Percentiles rank a stretch among this genome's conserved stretches.
Evolutionary conservation across 2,888 invertebrate genomes (phyloP).

Genomic region (Macroteleia sp.): DNA sequence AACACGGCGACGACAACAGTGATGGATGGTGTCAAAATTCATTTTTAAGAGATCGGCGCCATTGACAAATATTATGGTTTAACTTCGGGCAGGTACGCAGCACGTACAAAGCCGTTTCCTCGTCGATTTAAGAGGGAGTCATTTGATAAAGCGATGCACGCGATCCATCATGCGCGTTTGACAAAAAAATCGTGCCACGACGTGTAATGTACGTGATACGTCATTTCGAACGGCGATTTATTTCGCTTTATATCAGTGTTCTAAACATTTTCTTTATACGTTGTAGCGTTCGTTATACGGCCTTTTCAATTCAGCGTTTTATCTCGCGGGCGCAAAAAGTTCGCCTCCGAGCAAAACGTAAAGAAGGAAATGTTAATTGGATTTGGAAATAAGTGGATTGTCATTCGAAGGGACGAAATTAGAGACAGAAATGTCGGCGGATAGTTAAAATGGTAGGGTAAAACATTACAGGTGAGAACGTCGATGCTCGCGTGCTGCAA

Average conservation of each 20-base stretch:
- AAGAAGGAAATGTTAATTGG: slow-evolving; percentile 31
- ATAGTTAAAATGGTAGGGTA: slow-evolving; percentile 66
- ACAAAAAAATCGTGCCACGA: slow-evolving; percentile 60
- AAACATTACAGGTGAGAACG: slow-evolving; percentile 83
- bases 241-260: slow-evolving; percentile 44
- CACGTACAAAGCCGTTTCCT: slow-evolving; percentile 52
- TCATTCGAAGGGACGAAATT: slow-evolving; percentile 44
- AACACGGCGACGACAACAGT: slow-evolving; percentile 53
- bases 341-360: neutral
- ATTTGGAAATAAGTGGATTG: slow-evolving; percentile 24
- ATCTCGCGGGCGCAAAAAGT: neutral
- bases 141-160: slow-evolving; percentile 72
- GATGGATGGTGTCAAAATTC: slow-evolving; percentile 61
- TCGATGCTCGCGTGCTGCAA: slow-evolving; percentile 81
- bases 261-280: slow-evolving; percentile 36
- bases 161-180: slow-evolving; percentile 73
- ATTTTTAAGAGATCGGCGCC: slow-evolving; percentile 54
- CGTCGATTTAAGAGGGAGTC: slow-evolving; percentile 58
- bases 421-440: slow-evolving; percentile 39
- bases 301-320: neutral
- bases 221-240: slow-evolving; percentile 58
- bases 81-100: slow-evolving; percentile 50
- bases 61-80: slow-evolving; percentile 61
- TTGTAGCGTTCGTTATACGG: neutral
- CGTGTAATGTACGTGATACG: slow-evolving; percentile 59